Evolutionary conservation across 2,113 vertebrate genomes (phyloP), one percentile per base, ranked within the genome.

Genomic region (Indicator indicator): DNA sequence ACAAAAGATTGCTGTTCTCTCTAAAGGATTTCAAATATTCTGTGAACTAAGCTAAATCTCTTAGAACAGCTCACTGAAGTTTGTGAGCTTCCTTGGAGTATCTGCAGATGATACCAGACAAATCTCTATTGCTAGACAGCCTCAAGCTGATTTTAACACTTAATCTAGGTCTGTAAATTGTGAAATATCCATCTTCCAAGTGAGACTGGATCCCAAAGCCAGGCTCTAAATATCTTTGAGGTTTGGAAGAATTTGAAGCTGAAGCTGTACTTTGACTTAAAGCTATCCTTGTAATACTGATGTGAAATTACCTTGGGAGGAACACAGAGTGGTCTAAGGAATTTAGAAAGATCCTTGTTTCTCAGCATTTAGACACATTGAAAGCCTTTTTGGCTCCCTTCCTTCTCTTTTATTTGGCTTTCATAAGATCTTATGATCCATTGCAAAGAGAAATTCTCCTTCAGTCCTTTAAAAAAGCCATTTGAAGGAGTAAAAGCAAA

Each of bases 381-480:
- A 94, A 96, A 96, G 79, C 36, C 19, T 67, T 78, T 74, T 73
- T 94, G 86, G 48, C 46, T 85, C 40, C 59, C 54, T 80, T 74
- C 52, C 70, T 92, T 70, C 26, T 28, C 18, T 78, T 80, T 83
- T 76, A 28, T 52, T 85, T 86, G 68, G 59, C n/a, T 95, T 82
- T 84, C 72, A 15, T 44, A 59, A 74, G 63, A 62, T 71, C 56
- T 59, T 79, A 70, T 46, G 79, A 88, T 92, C 78, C 46, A 6
- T 19, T 68, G 64, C 65, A 70, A 77, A 89, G 62, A 46, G 48
- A 83, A 81, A 28, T 12, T 8, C 17, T 83, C 56, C 58, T 78
- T 32, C 59, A 48, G 32, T 21, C 15, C 68, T 71, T 93, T 19
- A 55, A 58, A 36, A 86, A 40, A 87, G 40, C 28, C 62, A 26